Conservation (phyloP, 2,888 invertebrate species). For the Sympetrum striolatum region DNA sequence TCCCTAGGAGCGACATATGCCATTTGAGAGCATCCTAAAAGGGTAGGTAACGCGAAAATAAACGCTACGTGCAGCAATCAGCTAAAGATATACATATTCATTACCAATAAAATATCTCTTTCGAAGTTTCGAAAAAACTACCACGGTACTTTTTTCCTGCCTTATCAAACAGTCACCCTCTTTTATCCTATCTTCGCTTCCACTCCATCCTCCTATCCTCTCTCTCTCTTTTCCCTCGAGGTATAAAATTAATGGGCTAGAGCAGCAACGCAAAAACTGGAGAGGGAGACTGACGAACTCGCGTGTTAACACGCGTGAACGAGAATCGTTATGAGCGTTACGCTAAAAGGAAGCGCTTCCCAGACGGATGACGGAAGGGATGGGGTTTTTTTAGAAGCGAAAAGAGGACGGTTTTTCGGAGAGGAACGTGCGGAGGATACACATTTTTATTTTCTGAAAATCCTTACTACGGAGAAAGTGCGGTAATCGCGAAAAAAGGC, state of each 20-base stretch:
- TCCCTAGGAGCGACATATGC: not conserved
- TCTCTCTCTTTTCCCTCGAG: not conserved
- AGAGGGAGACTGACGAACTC: slow-evolving; percentile 13
- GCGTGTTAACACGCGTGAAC: slow-evolving; percentile 35
- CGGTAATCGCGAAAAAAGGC: too few species aligned
- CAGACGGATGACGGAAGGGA: not conserved
- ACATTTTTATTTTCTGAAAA: too few species aligned
- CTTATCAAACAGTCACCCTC: not conserved
- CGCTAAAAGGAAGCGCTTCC: slow-evolving; percentile 30
- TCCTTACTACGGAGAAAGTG: too few species aligned
- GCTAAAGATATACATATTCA: not conserved
- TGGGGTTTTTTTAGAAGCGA: not conserved
- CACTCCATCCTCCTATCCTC: not conserved
- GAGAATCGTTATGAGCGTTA: slow-evolving; percentile 37
- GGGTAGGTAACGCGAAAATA: not conserved
- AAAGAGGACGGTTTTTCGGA: not conserved
- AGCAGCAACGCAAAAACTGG: not conserved
- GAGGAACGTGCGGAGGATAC: not conserved
- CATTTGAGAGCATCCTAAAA: not conserved
- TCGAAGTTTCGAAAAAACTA: not conserved
- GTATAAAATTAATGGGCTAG: not conserved
- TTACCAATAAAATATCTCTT: not conserved
- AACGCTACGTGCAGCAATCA: not conserved
- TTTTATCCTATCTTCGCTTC: not conserved
- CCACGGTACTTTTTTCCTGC: not conserved